Evolutionary conservation across 1,140 invertebrate species (phyloP), one percentile per base, ranked within the genome.

Genomic region (Drosophila saltans): DNA sequence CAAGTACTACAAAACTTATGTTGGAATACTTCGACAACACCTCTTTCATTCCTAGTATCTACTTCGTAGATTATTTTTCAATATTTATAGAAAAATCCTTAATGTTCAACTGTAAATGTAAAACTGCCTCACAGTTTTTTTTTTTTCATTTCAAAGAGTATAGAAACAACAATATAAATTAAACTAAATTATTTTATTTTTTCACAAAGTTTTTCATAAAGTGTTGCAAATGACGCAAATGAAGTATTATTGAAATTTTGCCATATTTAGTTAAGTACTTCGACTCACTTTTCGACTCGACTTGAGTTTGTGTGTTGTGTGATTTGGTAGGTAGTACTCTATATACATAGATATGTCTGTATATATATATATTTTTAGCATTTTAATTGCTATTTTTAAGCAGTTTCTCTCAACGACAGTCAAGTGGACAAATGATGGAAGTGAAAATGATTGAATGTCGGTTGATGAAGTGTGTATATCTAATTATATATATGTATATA

Each of bases 341-440:
- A 36, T 36, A 36, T 36, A 36, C 33, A 36, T 30, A 16, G n/a
- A 4, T 58, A 58, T 40, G 7, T 57, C 10, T 57, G 5, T 57
- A 58, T 33, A 16, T 59, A 55, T 40, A 40, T 48, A 76, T 85
- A 86, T 85, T 81, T 79, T 78, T 85, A 81, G 82, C 62, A 65
- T 52, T 67, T 67, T 86, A 86, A 85, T 81, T 85, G 82, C 78
- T 85, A 81, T 85, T 86, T 85, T 79, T 60, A 66, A 78, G 67
- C 58, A 70, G 71, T 74, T 67, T 72, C 81, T 67, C 77, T 65
- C 66, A n/a, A 30, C 45, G 24, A 48, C 45, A 61, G 33, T 68
- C 65, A 43, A 78, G 69, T 67, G 66, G 30, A 16, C 28, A n/a
- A 8, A 21, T 55, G 33, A 26, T 48, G 33, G 39, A 16, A 60